Conservation (phyloP, 2,113 vertebrate species). For the Addax nasomaculatus region DNA sequence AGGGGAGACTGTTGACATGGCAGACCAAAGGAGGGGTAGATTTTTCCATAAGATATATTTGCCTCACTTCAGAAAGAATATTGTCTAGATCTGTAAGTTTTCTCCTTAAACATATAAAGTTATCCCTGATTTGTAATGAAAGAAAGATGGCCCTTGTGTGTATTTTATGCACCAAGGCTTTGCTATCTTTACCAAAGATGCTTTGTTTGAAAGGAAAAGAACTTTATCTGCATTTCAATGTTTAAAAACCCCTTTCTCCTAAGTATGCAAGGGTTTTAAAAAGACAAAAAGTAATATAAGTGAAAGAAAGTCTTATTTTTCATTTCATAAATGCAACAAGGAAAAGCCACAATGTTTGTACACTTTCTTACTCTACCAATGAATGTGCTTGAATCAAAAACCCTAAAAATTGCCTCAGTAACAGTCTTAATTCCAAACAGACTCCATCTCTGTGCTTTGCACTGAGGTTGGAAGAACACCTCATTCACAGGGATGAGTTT, state of each 20-base stretch:
- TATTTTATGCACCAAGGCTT: neutral
- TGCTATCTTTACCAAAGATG: slow-evolving; percentile 11
- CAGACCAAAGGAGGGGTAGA: neutral
- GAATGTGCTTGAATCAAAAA: slow-evolving; percentile 34
- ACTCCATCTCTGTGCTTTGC: neutral
- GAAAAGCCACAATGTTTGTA: neutral
- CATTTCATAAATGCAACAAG: slow-evolving; percentile 7
- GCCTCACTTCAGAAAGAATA: neutral
- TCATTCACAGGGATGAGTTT: slow-evolving; percentile 26
- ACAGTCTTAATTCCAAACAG: slow-evolving; percentile 21
- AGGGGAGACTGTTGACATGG: neutral
- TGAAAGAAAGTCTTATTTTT: slow-evolving; percentile 24
- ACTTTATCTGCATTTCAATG: neutral
- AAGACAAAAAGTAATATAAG: slow-evolving; percentile 23
- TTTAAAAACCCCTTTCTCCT: neutral
- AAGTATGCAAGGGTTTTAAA: neutral
- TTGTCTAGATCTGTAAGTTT: neutral
- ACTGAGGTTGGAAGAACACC: slow-evolving; percentile 2
- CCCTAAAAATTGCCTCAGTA: slow-evolving; percentile 7
- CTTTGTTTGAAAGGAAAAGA: slow-evolving; percentile 15
- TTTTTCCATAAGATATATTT: neutral
- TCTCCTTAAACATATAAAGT: neutral
- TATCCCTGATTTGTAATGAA: slow-evolving; percentile 23
- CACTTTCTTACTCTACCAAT: neutral
- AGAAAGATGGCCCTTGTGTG: neutral